Percentiles rank a stretch among this genome's conserved stretches.
These are phyloP conservation scores for Arvicanthis niloticus DNA, from an alignment of 2,113 vertebrate species.

Conservation along the genomic window DNA sequence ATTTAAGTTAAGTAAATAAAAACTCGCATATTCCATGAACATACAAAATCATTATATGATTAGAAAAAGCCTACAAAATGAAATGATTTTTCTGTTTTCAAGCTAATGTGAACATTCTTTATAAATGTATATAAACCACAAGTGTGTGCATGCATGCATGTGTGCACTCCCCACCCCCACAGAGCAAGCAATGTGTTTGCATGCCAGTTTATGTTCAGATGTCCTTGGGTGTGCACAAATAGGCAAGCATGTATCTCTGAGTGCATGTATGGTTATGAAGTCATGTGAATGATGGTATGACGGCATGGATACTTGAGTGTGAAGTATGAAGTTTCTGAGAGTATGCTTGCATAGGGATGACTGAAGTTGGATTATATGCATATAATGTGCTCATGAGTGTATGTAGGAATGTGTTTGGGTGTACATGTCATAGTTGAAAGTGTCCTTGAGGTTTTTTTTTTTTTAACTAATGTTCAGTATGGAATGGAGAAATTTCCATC, in stretches of 20 bases:
- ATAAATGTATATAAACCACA: conserved; percentile 23
- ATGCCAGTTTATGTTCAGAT: neutral
- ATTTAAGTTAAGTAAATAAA: conserved; percentile 81
- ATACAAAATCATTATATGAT: conserved; percentile 79
- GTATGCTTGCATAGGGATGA: neutral
- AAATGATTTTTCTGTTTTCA: conserved; percentile 73
- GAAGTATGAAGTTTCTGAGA: neutral
- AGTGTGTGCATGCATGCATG: neutral
- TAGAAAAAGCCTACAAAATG: conserved; percentile 80
- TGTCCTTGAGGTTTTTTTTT: conserved; percentile 32
- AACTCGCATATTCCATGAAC: conserved; percentile 80
- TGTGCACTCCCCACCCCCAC: too few species aligned
- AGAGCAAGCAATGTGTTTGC: neutral
- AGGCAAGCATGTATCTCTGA: neutral
- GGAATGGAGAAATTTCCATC: conserved; percentile 1
- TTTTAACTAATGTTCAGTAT: neutral
- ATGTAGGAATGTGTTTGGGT: neutral
- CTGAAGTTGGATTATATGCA: neutral
- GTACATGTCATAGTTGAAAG: neutral
- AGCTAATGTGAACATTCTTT: conserved; percentile 24
- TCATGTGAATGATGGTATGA: neutral
- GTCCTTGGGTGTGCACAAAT: neutral
- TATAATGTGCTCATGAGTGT: neutral
- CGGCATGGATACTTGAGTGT: neutral
- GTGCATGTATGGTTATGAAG: neutral